Percentiles rank a stretch among this genome's conserved stretches.
phyloP scores from a whole-genome alignment of 1,140 invertebrate genomes.

The Copidosoma floridanum region DNA sequence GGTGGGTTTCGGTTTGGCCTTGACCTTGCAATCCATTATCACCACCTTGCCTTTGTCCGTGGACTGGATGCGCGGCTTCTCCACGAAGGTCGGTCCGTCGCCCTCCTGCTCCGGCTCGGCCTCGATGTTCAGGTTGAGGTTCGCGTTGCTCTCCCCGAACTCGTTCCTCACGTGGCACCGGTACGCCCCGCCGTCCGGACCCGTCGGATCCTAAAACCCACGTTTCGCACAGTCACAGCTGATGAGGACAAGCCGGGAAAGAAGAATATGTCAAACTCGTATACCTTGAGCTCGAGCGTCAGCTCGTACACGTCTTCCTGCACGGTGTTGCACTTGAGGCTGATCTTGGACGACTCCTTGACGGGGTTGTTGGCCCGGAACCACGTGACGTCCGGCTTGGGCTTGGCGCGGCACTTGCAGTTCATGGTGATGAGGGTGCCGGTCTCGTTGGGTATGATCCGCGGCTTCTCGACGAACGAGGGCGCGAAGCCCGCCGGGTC shows the following conservation, averaged over 20 bases:
- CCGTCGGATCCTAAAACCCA: constrained; percentile 87
- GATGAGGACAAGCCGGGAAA: too few species aligned
- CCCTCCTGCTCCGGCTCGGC: constrained; percentile 89
- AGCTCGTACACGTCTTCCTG: constrained; percentile 88
- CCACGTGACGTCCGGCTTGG: constrained; percentile 87
- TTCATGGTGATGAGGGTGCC: constrained; percentile 94
- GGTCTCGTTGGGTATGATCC: constrained; percentile 95
- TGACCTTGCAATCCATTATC: constrained; percentile 96
- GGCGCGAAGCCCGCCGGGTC: constrained; percentile 88
- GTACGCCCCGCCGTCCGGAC: constrained; percentile 94
- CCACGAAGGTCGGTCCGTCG: constrained; percentile 95
- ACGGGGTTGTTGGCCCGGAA: constrained; percentile 83
- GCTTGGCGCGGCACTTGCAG: constrained; percentile 91
- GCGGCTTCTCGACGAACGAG: constrained; percentile 93
- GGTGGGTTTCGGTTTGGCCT: constrained; percentile 88
- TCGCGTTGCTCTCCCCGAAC: constrained; percentile 96
- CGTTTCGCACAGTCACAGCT: too few species aligned
- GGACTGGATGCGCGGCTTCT: constrained; percentile 94
- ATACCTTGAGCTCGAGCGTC: constrained; percentile 82
- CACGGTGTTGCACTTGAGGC: constrained; percentile 71
- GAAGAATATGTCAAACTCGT: background rate
- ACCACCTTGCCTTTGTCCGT: constrained; percentile 93
- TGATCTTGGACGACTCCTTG: constrained; percentile 82
- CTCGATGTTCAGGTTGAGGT: constrained; percentile 97
- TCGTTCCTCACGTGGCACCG: constrained; percentile 96